Conservation (phyloP, 2,888 invertebrate species). For the Drosophila niveifrons region DNA sequence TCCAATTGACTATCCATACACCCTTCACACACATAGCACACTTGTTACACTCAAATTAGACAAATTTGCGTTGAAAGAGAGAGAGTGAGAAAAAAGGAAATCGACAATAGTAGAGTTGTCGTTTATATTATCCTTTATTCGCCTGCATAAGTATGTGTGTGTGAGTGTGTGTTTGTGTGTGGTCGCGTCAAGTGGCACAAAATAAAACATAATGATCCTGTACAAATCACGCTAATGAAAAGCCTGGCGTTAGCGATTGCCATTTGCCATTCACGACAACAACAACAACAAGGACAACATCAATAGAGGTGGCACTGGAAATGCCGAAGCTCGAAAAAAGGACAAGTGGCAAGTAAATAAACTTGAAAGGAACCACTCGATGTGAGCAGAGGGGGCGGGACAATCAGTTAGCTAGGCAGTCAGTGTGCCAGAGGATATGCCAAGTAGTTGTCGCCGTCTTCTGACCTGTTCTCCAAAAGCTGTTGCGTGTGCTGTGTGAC, state of each 20-base stretch:
- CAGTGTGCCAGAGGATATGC: conserved; percentile 72
- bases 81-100: neutral
- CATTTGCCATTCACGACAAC: conserved; percentile 46
- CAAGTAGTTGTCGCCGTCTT: conserved; percentile 73
- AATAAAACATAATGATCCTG: conserved; percentile 65
- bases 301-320: conserved; percentile 44
- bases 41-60: conserved; percentile 61
- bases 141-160: conserved; percentile 4
- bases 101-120: neutral
- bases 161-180: conserved; percentile 12
- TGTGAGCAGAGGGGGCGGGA: conserved; percentile 8
- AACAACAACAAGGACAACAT: conserved; percentile 24
- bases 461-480: conserved; percentile 15
- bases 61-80: conserved; percentile 41
- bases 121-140: conserved; percentile 27
- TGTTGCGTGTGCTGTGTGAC: conserved; percentile 62
- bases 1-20: neutral
- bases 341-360: conserved; percentile 78
- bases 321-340: conserved; percentile 59
- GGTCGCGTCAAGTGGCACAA: conserved; percentile 44
- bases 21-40: neutral
- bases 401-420: conserved; percentile 24
- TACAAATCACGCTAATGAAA: conserved; percentile 79
- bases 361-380: conserved; percentile 73
- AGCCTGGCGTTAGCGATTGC: conserved; percentile 52